Conservation (phyloP, 1,140 invertebrate genomes). For the Eupristina koningsbergeri region DNA sequence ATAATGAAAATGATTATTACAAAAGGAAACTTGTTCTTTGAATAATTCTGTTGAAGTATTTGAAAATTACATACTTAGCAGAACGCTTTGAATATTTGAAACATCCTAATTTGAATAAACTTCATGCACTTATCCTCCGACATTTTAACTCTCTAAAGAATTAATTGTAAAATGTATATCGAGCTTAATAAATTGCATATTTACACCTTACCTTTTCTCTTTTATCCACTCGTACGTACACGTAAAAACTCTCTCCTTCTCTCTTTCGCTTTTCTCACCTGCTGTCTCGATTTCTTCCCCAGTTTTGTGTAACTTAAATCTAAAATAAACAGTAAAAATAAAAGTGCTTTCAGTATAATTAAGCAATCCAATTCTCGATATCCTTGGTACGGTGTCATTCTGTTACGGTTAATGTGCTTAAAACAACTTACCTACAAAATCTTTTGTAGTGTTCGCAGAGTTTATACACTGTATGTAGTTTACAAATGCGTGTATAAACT, state of each 20-base stretch:
- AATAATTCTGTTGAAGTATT: neutral
- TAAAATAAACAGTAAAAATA: slow-evolving; percentile 7
- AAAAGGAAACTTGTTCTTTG: no score
- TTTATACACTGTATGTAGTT: no score
- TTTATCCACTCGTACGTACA: no score
- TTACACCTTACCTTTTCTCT: neutral
- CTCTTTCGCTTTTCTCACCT: neutral
- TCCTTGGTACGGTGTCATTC: neutral
- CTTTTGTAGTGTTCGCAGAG: no score
- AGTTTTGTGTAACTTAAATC: neutral
- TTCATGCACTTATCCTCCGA: neutral
- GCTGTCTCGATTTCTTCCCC: no score
- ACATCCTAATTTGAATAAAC: neutral
- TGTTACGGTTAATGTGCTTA: neutral
- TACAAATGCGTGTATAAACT: no score
- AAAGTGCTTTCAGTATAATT: slow-evolving; percentile 29
- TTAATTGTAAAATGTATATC: neutral
- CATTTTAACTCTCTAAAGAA: neutral
- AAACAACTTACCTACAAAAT: neutral
- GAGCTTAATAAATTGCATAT: neutral
- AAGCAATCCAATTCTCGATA: neutral
- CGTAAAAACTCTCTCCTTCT: neutral
- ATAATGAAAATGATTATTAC: no score
- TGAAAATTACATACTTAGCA: neutral
- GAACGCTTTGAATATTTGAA: neutral